Base-by-base conservation (phyloP, 2,888 invertebrate genomes). In the Plagiodera versicolora region DNA sequence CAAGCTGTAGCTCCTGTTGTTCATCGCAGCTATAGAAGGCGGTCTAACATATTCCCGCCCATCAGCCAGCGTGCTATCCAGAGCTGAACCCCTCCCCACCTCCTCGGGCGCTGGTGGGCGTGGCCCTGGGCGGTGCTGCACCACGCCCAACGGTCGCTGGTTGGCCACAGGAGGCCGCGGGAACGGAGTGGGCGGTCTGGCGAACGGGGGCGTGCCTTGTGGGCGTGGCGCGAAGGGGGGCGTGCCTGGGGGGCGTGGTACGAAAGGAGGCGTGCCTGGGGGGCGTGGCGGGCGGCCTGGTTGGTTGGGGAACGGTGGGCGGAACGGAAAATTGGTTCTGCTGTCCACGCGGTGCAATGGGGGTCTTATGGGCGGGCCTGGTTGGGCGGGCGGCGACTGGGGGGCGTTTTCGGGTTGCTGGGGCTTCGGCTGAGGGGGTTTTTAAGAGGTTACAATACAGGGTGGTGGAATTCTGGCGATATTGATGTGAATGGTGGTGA, bases 1-100 rank as follows among this genome's bases (percentile, higher is more conserved):
- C 67, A 84, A 82, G 68, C 84, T 85, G 64, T 77, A 84, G 70
- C 84, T 85, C 73, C 85, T 81, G 28, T 81, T 82, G 76, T 85
- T 84, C 66, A 81, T 78, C 67, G 81, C 75, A 62, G 81, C 81
- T 64, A 82, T 74, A 64, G 81, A 66, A 65, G 74, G 68, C 55
- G 69, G 62, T 63, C 70, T 70, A 49, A 62, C 39, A 24, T 63
- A 61, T 16, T 65, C 65, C 17, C n/a, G n/a, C n/a, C n/a, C n/a
- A n/a, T n/a, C n/a, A n/a, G n/a, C 64, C 39, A 39, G 39, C 72
- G 79, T 60, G 24, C 75, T 70, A 73, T 77, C 76, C 75, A 77
- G 73, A 67, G 74, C 75, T 74, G 73, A 73, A 58, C 75, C 73
- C 74, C 76, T 74, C 47, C 17, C 51, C 8, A 67, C 44, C 18